These are phyloP conservation scores for Epizoanthus scotinus DNA, from an alignment of 92 coral and sea anemone species.

Conservation along the genomic window DNA sequence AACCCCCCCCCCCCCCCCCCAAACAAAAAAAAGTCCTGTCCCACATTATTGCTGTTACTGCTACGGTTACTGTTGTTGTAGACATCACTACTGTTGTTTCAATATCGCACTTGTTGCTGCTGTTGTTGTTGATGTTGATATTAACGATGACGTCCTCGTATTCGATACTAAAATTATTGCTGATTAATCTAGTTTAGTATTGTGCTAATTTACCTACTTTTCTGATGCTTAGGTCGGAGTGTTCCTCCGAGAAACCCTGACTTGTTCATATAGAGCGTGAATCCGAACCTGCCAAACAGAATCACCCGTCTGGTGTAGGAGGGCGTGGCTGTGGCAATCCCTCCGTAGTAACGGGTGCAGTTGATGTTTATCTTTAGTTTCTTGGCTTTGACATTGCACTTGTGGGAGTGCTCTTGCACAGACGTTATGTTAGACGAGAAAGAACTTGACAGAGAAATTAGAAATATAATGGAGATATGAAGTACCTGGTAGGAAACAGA, in stretches of 20 bases:
- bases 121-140: background rate
- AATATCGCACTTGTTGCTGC: too few species aligned
- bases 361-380: conserved; percentile 6
- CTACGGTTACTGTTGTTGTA: too few species aligned
- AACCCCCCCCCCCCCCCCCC: too few species aligned
- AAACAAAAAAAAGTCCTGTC: too few species aligned
- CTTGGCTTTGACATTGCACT: conserved; percentile 16
- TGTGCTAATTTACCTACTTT: conserved; percentile 2
- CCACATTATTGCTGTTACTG: too few species aligned
- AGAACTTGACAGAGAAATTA: conserved; percentile 18
- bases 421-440: background rate
- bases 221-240: background rate
- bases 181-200: background rate
- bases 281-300: conserved; percentile 19
- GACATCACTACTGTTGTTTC: too few species aligned
- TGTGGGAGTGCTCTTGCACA: conserved; percentile 1
- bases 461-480: background rate
- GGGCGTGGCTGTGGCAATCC: conserved; percentile 11
- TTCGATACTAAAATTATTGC: background rate
- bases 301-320: conserved; percentile 21
- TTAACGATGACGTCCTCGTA: background rate
- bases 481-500: too few species aligned
- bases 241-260: conserved; percentile 28
- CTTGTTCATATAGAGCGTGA: conserved; percentile 12
- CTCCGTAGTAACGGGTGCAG: conserved; percentile 17